Base-by-base conservation (phyloP, 2,888 invertebrate genomes). In the Hyposoter dolosus region DNA sequence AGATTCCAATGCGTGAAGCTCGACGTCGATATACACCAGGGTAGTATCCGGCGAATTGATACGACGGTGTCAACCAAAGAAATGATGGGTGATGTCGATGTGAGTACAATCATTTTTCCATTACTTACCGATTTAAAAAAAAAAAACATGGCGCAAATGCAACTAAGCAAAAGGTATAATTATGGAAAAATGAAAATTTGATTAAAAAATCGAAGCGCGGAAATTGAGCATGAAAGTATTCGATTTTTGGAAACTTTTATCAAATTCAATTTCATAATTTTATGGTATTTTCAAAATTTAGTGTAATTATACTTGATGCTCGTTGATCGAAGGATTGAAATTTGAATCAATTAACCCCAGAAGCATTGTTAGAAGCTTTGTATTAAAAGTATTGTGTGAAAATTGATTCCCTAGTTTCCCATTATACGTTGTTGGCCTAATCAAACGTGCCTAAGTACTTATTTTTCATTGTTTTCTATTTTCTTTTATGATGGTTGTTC, bases 21-120 rank as follows among this genome's bases (percentile, higher is more conserved):
- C 90, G 98, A 98, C 93, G 96, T 98, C 91, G 97, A 98, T 94
- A 98, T 98, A 92, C 98, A 98, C 94, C 98, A 98, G 95, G 98
- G 98, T 43, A 98, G 98, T 88, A 98, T 98, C 94, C 95, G 98
- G 91, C 96, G 98, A 90, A 98, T 98, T 91, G 98, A 98, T 93
- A 98, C 98, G 45, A 98, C 98, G 0, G 98, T 98, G 15, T 98
- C 98, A 32, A 98, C 98, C 40, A 98, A 98, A 94, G 98, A 98
- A 94, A 98, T 98, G 98, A 98, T 98, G 95, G 98, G 97, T 88
- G 98, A 98, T 91, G 98, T 98, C 91, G 98, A 98, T 94, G 98
- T 98, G 94, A 97, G 97, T 97, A 53, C 0, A 88, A 43, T 28
- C 9, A 23, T 10, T 53, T 32, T 53, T 60, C 23, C 23, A 60